These are phyloP conservation scores for Rotaria magnacalcarata DNA, from an alignment of 2,888 invertebrate species.

Conservation along the genomic window DNA sequence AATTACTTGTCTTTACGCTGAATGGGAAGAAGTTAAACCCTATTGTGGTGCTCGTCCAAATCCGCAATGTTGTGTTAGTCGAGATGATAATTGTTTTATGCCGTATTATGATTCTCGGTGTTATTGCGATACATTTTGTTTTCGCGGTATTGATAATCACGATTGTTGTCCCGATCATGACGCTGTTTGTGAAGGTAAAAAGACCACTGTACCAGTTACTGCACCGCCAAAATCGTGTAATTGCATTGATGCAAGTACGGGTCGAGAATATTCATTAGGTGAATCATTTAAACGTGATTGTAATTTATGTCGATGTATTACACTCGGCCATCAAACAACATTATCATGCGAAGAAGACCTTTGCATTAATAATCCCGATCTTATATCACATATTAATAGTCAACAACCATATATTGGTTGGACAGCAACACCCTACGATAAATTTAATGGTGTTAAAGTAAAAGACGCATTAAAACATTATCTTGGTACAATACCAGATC, in stretches of 20 bases:
- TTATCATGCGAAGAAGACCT: conserved; percentile 35
- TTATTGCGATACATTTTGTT: conserved; percentile 46
- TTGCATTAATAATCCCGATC: not conserved
- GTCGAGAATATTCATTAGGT: not conserved
- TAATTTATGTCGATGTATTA: conserved; percentile 8
- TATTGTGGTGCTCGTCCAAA: not conserved
- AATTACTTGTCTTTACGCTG: not conserved
- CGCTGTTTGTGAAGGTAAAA: conserved; percentile 20
- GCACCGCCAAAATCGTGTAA: not conserved
- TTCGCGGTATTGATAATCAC: conserved; percentile 33
- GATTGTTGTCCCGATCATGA: conserved; percentile 46
- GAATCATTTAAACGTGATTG: conserved; percentile 8
- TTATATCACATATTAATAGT: not conserved
- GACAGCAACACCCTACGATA: not conserved
- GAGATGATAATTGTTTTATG: conserved; percentile 46
- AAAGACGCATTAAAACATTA: conserved; percentile 29
- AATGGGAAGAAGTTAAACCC: conserved; percentile 19
- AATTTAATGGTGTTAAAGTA: conserved; percentile 27
- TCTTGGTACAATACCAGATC: conserved; percentile 27
- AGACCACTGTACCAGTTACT: not conserved
- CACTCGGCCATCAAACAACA: not conserved
- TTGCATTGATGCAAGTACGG: not conserved
- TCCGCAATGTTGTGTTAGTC: conserved; percentile 38
- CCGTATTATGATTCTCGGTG: conserved; percentile 45
- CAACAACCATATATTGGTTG: conserved; percentile 1